A percentile compares a stretch with the other conserved stretches of the same genome.
Evolutionary conservation across 2,113 vertebrate genomes (phyloP).

Genomic region (Rostratula benghalensis): DNA sequence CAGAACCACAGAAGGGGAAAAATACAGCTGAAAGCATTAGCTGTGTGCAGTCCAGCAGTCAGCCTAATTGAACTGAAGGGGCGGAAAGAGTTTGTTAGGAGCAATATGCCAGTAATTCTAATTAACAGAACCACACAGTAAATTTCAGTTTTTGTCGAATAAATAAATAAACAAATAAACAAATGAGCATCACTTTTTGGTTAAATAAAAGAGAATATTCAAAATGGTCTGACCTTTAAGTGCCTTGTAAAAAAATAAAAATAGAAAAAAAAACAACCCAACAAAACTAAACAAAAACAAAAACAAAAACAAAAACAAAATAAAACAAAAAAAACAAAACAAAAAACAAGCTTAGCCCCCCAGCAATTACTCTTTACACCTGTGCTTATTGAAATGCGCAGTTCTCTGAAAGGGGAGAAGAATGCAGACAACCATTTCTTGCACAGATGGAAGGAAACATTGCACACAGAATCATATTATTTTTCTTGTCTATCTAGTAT

Average conservation of each 20-base stretch:
- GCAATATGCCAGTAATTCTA: neutral
- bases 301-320: too few relatives aligned
- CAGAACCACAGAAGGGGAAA: neutral
- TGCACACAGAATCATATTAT: neutral
- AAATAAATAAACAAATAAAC: too few relatives aligned
- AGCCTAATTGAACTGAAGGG: neutral
- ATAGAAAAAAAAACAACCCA: too few relatives aligned
- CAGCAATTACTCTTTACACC: neutral
- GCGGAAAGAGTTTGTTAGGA: neutral
- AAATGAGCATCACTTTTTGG: neutral
- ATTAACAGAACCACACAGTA: neutral
- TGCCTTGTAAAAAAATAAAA: neutral
- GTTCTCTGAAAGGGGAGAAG: neutral
- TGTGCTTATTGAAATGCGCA: neutral
- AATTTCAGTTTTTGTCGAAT: neutral
- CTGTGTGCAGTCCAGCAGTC: neutral
- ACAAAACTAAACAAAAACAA: too few relatives aligned
- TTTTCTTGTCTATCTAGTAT: constrained; percentile 14
- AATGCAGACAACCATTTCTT: neutral
- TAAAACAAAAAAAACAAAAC: too few relatives aligned
- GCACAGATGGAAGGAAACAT: neutral
- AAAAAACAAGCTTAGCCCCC: neutral
- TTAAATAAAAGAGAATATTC: neutral
- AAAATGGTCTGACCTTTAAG: neutral
- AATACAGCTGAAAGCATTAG: neutral